phyloP scores from a whole-genome alignment of 2,113 vertebrate genomes.

The Platichthys flesus region DNA sequence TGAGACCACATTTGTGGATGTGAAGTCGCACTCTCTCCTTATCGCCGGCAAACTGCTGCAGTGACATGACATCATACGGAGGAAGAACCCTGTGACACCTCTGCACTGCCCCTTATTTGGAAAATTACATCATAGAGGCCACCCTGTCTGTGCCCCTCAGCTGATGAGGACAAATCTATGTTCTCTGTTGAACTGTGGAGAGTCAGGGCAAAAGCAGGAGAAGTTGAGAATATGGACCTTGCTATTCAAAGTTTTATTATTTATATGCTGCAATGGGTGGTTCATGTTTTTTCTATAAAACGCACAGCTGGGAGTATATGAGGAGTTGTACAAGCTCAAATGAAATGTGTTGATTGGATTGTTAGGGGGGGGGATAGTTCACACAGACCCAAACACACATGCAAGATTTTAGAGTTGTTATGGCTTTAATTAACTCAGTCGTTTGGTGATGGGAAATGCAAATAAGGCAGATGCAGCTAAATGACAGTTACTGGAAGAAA shows the following conservation, averaged over 20 bases:
- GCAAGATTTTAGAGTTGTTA: constrained; percentile 14
- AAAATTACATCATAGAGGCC: constrained; percentile 57
- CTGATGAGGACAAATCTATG: background rate
- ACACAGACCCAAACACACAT: background rate
- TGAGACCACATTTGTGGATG: constrained; percentile 63
- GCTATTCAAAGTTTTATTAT: background rate
- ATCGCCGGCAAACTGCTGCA: constrained; percentile 74
- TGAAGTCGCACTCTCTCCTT: constrained; percentile 62
- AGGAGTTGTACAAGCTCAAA: background rate
- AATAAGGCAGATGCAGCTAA: background rate
- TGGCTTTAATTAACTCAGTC: background rate
- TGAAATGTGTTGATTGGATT: constrained; percentile 52
- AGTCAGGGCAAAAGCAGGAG: background rate
- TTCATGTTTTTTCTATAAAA: background rate
- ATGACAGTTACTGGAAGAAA: background rate
- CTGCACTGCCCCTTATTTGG: constrained; percentile 21
- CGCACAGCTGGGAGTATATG: background rate
- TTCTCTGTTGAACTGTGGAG: constrained; percentile 5
- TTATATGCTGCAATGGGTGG: background rate
- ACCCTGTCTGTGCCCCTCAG: background rate
- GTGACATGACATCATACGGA: constrained; percentile 71
- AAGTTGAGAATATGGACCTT: background rate
- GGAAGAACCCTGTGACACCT: constrained; percentile 51
- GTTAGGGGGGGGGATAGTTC: background rate
- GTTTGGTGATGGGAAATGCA: constrained; percentile 9